Percentiles rank a stretch among this genome's conserved stretches.
phyloP scores from a whole-genome alignment of 2,113 vertebrate genomes.

The Ahaetulla prasina region DNA sequence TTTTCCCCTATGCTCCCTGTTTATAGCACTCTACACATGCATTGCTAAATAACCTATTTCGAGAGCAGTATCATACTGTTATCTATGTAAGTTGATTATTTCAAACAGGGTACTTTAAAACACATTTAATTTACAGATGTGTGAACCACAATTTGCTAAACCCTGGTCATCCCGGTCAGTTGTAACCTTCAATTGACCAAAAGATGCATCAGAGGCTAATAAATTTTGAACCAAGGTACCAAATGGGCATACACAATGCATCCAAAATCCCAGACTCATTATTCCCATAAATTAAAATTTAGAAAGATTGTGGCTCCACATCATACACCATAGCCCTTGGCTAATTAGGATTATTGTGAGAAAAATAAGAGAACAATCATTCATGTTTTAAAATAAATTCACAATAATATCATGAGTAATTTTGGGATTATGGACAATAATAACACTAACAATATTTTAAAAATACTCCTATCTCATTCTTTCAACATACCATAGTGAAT shows the following conservation, averaged over 20 bases:
- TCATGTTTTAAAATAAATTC: neutral
- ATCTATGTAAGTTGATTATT: neutral
- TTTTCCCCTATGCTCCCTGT: neutral
- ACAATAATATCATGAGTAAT: neutral
- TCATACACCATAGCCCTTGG: neutral
- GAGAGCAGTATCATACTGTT: neutral
- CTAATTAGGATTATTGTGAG: neutral
- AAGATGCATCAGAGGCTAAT: neutral
- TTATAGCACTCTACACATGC: neutral
- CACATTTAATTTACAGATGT: neutral
- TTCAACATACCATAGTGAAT: neutral
- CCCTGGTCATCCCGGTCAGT: neutral
- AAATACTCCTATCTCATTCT: neutral
- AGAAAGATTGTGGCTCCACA: neutral
- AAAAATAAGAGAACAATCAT: neutral
- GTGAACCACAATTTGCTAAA: neutral
- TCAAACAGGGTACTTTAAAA: neutral
- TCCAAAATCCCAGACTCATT: too few relatives aligned
- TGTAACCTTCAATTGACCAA: neutral
- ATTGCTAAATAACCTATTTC: neutral
- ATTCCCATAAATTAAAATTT: too few relatives aligned
- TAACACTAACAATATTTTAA: neutral
- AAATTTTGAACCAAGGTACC: too few relatives aligned
- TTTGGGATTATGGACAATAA: neutral
- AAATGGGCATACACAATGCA: too few relatives aligned